A percentile compares a stretch with the other conserved stretches of the same genome.
Evolutionary conservation across 2,113 vertebrate genomes (phyloP).

Genomic region (Equus przewalskii): DNA sequence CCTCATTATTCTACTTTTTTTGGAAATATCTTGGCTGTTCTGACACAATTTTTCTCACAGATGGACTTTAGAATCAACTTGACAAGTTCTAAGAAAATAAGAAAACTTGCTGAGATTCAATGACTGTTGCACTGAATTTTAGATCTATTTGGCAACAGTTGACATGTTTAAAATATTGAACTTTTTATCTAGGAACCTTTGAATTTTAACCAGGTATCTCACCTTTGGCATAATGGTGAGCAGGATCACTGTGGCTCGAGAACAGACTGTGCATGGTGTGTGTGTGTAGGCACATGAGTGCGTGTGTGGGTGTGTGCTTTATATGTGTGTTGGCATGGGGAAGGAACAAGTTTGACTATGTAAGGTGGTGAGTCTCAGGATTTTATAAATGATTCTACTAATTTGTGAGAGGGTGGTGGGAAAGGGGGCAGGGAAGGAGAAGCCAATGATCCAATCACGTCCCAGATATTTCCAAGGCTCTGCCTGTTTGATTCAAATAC

Average conservation of each 20-base stretch:
- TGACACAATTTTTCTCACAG: slow-evolving; percentile 44
- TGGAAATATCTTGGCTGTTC: slow-evolving; percentile 11
- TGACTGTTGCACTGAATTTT: background rate
- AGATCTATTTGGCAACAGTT: background rate
- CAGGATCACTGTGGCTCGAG: background rate
- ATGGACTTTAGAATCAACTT: slow-evolving; percentile 44
- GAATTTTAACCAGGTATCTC: background rate
- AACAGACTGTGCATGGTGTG: background rate
- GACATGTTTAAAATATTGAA: slow-evolving; percentile 2
- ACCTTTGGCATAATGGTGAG: background rate
- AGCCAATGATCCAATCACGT: background rate
- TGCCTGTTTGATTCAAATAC: background rate
- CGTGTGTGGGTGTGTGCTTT: too few relatives aligned
- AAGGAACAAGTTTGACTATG: background rate
- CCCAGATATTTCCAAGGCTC: background rate
- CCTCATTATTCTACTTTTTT: background rate
- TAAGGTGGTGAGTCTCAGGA: background rate
- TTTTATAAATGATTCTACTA: background rate
- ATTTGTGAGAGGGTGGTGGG: background rate
- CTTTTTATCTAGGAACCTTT: background rate
- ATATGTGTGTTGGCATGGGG: background rate
- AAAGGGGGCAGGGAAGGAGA: background rate
- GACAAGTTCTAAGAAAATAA: background rate
- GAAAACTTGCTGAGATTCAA: background rate
- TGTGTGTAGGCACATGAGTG: background rate